These are phyloP conservation scores for Carcharodon carcharias DNA, from an alignment of 2,797 vertebrate species.

Conservation along the genomic window DNA sequence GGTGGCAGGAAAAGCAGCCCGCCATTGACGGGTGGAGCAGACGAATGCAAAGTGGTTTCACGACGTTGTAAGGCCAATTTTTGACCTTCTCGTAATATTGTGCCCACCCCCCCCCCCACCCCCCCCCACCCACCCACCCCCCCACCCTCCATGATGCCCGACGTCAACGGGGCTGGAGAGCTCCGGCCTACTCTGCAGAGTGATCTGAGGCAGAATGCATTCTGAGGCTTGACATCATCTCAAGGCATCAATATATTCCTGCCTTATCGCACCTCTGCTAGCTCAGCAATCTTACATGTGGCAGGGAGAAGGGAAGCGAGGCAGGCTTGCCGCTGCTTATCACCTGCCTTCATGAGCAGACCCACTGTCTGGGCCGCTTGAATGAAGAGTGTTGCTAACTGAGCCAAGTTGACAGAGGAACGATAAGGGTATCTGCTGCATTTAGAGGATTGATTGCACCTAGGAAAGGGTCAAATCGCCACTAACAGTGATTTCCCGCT, in stretches of 20 bases:
- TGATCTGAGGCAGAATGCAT: background rate
- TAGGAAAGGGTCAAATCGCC: background rate
- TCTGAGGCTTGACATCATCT: background rate
- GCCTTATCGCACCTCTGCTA: background rate
- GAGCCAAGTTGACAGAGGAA: background rate
- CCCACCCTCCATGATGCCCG: too few relatives aligned
- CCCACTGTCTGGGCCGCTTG: background rate
- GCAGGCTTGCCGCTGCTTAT: background rate
- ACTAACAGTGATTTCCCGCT: background rate
- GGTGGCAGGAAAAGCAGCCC: too few relatives aligned
- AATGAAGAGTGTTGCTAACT: background rate
- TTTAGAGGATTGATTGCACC: background rate
- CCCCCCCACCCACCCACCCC: too few relatives aligned
- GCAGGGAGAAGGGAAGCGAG: background rate
- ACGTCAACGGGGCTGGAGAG: too few relatives aligned
- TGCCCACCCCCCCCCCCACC: too few relatives aligned
- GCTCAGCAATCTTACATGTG: background rate
- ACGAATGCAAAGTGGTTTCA: too few relatives aligned
- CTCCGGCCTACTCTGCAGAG: background rate
- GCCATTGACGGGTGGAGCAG: too few relatives aligned
- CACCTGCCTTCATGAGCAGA: background rate
- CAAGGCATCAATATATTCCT: background rate
- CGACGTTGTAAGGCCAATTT: too few relatives aligned
- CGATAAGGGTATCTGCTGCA: background rate
- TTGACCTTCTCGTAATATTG: too few relatives aligned